A percentile compares a stretch with the other conserved stretches of the same genome.
phyloP scores from a whole-genome alignment of 92 coral and sea anemone genomes.

The Plumapathes pennacea region DNA sequence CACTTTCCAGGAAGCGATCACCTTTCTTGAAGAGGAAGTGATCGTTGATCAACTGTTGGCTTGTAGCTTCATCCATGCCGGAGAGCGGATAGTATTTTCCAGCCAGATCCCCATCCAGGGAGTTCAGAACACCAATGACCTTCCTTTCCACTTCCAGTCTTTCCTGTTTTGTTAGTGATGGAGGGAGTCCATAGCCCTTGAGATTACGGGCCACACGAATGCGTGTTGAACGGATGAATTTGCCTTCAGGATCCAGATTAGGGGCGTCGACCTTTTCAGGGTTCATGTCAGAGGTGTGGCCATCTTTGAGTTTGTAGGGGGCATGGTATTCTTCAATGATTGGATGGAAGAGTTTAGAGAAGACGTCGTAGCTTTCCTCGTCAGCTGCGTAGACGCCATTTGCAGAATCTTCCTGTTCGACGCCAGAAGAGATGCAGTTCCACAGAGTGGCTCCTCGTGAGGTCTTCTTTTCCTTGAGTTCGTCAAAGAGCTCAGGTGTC shows the following conservation, averaged over 20 bases:
- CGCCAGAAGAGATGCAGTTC: slow-evolving; percentile 66
- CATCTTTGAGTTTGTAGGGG: slow-evolving; percentile 67
- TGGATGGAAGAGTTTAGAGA: slow-evolving; percentile 43
- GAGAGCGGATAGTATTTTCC: slow-evolving; percentile 82
- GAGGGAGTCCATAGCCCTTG: slow-evolving; percentile 76
- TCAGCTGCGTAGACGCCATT: slow-evolving; percentile 77
- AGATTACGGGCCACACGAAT: slow-evolving; percentile 94
- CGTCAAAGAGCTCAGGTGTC: slow-evolving; percentile 55
- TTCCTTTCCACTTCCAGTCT: slow-evolving; percentile 77
- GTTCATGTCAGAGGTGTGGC: slow-evolving; percentile 83
- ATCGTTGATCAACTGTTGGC: slow-evolving; percentile 73
- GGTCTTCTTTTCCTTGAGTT: slow-evolving; percentile 63
- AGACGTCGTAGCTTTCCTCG: slow-evolving; percentile 67
- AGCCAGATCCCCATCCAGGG: slow-evolving; percentile 77
- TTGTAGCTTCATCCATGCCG: slow-evolving; percentile 88
- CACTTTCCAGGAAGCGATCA: slow-evolving; percentile 84
- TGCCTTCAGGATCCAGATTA: slow-evolving; percentile 73
- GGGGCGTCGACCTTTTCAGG: slow-evolving; percentile 75
- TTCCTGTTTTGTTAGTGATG: slow-evolving; percentile 65
- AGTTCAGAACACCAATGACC: slow-evolving; percentile 68
- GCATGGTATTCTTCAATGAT: slow-evolving; percentile 82
- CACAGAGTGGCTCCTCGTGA: slow-evolving; percentile 58
- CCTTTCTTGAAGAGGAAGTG: slow-evolving; percentile 95
- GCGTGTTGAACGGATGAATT: slow-evolving; percentile 81
- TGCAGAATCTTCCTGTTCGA: slow-evolving; percentile 63